Evolutionary conservation across 2,113 vertebrate species (phyloP), one percentile per base, ranked within the genome.

Genomic region (Corvus moneduloides): DNA sequence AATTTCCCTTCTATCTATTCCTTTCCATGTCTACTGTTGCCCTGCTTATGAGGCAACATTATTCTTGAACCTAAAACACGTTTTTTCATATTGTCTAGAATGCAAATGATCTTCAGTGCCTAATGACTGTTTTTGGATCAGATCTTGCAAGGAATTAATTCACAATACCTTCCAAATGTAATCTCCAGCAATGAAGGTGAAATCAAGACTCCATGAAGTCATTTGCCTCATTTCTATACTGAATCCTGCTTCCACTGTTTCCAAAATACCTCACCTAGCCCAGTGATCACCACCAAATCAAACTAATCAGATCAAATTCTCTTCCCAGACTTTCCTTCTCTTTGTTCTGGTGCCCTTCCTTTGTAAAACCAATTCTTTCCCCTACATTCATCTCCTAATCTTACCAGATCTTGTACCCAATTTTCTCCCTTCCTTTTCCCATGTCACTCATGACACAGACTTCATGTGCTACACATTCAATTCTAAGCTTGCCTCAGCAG

Each of bases 401-500:
- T 73, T 52, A 15, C 1, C 33, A 14, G 37, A 52, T 49, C 78
- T 46, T 87, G 24, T 11, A 43, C 6, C 41, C 0, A 10, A 4
- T 86, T 83, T 73, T 33, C 30, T 67, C 49, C 41, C 16, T 84
- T 80, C 59, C n/a, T 72, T 71, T 41, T 75, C 56, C 54, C 28
- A 19, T 8, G 6, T 43, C 30, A 46, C 19, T 56, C 43, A 52
- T 0, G 12, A 54, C 19, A 71, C 16, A 71, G 72, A 67, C 7
- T 28, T 56, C 0, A 0, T 6, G 20, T 12, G 30, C 14, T 28
- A 35, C 16, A 28, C 41, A 48, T 35, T 66, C 26, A 59, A 3
- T n/a, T 69, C 56, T 44, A 56, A 56, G 41, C 5, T 49, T 49
- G 28, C 8, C 26, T 62, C 22, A 6, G 9, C 26, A 82, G 32